phyloP scores from a whole-genome alignment of 1,140 invertebrate species.

The Eueides isabella region DNA sequence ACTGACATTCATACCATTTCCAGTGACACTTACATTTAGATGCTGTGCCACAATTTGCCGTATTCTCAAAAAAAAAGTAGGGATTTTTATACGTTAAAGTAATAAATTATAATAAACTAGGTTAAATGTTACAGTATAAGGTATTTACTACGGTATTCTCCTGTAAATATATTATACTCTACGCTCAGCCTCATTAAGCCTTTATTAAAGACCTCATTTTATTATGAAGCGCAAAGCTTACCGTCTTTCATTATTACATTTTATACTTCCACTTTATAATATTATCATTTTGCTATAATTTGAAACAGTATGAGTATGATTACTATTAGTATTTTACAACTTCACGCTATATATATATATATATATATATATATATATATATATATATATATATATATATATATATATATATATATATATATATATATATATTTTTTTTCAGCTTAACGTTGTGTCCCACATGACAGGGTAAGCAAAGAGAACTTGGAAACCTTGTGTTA shows the following conservation, averaged over 20 bases:
- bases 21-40: too few species aligned
- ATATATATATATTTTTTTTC: too few species aligned
- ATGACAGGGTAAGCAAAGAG: too few species aligned
- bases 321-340: not conserved
- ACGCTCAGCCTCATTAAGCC: constrained; percentile 14
- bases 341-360: too few species aligned
- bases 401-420: too few species aligned
- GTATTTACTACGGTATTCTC: not conserved
- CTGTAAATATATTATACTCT: constrained; percentile 16
- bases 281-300: not conserved
- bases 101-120: not conserved
- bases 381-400: too few species aligned
- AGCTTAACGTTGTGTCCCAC: too few species aligned
- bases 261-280: not conserved
- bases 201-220: constrained; percentile 20
- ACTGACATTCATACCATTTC: too few species aligned
- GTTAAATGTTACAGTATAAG: constrained; percentile 1
- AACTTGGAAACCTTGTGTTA: too few species aligned
- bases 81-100: not conserved
- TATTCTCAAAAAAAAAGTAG: too few species aligned
- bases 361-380: too few species aligned
- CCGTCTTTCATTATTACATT: constrained; percentile 9
- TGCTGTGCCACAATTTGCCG: too few species aligned
- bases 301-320: not conserved
- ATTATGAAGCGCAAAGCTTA: constrained; percentile 17